These are phyloP conservation scores for Hartigia nigra DNA, from an alignment of 2,888 invertebrate genomes.

Conservation along the genomic window DNA sequence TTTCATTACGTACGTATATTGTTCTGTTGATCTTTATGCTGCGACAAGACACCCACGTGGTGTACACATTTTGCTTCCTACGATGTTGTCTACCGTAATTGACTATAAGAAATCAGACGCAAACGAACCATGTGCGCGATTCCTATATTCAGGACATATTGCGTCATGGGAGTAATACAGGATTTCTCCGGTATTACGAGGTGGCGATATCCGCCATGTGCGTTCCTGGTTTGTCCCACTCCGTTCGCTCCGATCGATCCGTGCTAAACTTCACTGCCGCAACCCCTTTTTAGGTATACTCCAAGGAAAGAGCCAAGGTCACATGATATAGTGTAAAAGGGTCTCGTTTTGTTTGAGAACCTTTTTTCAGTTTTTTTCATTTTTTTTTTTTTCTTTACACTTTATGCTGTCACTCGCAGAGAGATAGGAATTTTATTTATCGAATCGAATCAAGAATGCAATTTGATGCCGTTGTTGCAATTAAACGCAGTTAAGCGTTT, in stretches of 20 bases:
- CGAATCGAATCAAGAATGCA: background rate
- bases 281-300: background rate
- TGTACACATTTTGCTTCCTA: background rate
- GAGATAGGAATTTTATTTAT: background rate
- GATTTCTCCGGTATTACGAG: background rate
- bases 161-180: background rate
- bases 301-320: background rate
- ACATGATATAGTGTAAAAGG: background rate
- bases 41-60: background rate
- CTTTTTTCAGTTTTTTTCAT: background rate
- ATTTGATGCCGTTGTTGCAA: background rate
- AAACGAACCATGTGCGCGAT: background rate
- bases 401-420: background rate
- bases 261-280: background rate
- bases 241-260: background rate
- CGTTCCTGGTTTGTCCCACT: background rate
- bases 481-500: background rate
- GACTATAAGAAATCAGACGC: background rate
- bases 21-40: background rate
- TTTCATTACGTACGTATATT: background rate
- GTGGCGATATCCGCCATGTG: background rate
- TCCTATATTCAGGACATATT: background rate
- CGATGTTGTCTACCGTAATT: background rate
- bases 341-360: background rate
- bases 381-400: background rate